phyloP scores from a whole-genome alignment of 2,888 invertebrate species.

The Hirtodrosophila alboralis region DNA sequence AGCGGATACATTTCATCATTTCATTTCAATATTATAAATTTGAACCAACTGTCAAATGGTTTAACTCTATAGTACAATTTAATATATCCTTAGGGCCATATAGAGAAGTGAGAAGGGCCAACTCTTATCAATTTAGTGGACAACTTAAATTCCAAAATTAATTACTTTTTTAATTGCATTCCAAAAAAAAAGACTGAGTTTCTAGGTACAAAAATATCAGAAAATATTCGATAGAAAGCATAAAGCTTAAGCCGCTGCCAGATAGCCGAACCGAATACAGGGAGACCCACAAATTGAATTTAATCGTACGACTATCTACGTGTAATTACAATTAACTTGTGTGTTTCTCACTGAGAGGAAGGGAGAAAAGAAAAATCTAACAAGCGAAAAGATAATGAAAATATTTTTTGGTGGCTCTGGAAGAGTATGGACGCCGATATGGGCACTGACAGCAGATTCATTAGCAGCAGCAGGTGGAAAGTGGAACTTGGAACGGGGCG shows the following conservation, averaged over 20 bases:
- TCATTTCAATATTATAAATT: conserved; percentile 71
- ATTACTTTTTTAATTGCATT: conserved; percentile 18
- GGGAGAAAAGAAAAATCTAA: conserved; percentile 44
- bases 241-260: conserved; percentile 40
- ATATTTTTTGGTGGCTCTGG: conserved; percentile 19
- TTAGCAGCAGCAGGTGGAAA: conserved; percentile 36
- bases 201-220: conserved; percentile 61
- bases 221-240: conserved; percentile 42
- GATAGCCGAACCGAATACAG: conserved; percentile 40
- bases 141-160: conserved; percentile 75
- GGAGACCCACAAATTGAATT: conserved; percentile 69
- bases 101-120: conserved; percentile 27
- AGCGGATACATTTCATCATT: conserved; percentile 1
- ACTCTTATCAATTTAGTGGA: conserved; percentile 62
- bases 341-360: conserved; percentile 1
- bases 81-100: conserved; percentile 69
- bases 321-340: conserved; percentile 76
- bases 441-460: conserved; percentile 36
- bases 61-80: conserved; percentile 71
- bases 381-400: conserved; percentile 77
- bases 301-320: conserved; percentile 74
- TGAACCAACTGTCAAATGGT: conserved; percentile 72
- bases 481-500: conserved; percentile 8
- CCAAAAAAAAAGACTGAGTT: conserved; percentile 16
- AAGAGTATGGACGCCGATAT: conserved; percentile 30